Conservation (phyloP, 53 echinoderm and acorn worm genomes). For the Arbacia lixula region DNA sequence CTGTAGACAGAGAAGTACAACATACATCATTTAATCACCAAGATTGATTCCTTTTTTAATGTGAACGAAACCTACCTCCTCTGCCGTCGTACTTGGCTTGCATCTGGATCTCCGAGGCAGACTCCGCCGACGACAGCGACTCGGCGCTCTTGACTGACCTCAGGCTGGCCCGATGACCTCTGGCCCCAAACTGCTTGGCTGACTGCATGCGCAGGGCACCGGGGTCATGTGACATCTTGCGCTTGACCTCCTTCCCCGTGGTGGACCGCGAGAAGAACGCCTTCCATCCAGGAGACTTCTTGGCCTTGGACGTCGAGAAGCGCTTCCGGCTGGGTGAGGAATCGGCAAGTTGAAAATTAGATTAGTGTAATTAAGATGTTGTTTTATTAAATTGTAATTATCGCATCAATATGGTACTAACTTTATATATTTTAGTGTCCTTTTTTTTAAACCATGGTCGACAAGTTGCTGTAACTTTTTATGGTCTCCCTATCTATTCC, state of each 20-base stretch:
- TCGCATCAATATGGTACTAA: too few relatives aligned
- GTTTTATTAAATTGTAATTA: too few relatives aligned
- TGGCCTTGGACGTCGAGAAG: constrained; percentile 69
- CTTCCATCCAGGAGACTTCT: constrained; percentile 93
- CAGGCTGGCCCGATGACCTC: constrained; percentile 69
- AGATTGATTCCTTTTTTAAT: too few relatives aligned
- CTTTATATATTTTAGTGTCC: too few relatives aligned
- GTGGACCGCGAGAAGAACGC: constrained; percentile 67
- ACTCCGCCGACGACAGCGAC: constrained; percentile 75
- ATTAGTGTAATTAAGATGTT: too few relatives aligned
- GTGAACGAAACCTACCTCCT: too few relatives aligned
- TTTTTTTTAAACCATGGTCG: too few relatives aligned
- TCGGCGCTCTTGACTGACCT: constrained; percentile 91
- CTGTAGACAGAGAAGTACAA: too few relatives aligned
- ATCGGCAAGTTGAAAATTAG: background rate
- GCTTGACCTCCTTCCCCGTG: constrained; percentile 71
- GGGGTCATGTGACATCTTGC: constrained; percentile 62
- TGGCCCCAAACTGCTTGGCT: constrained; percentile 31
- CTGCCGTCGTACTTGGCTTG: constrained; percentile 10
- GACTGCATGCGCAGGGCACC: constrained; percentile 9
- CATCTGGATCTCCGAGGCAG: constrained; percentile 26
- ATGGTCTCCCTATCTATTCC: too few relatives aligned
- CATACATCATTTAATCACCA: too few relatives aligned
- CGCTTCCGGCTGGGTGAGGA: constrained; percentile 57
- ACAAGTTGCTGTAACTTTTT: too few relatives aligned